Evolutionary conservation across 2,888 invertebrate genomes (phyloP).

Genomic region (Asteroscopus sphinx): DNA sequence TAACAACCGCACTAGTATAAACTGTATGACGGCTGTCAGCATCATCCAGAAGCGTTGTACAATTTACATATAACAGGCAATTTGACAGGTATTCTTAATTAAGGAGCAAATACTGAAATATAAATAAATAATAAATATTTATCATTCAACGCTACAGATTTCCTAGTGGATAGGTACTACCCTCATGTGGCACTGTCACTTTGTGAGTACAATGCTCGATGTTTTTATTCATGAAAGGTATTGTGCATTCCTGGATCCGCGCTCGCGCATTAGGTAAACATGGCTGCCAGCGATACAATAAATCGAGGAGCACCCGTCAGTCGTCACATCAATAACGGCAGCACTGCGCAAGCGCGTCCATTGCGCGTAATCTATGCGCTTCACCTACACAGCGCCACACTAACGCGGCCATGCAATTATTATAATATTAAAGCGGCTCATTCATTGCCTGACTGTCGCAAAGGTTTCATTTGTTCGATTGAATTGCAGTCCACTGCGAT

Average conservation of each 20-base stretch:
- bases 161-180: too few relatives aligned
- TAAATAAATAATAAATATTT: too few relatives aligned
- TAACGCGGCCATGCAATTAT: slow-evolving; percentile 40
- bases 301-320: slow-evolving; percentile 45
- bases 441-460: slow-evolving; percentile 9
- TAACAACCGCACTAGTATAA: too few relatives aligned
- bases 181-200: not conserved
- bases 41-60: too few relatives aligned
- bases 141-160: too few relatives aligned
- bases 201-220: not conserved
- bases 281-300: slow-evolving; percentile 35
- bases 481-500: not conserved
- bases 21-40: too few relatives aligned
- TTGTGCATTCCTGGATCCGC: slow-evolving; percentile 2
- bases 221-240: not conserved
- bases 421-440: slow-evolving; percentile 50
- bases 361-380: slow-evolving; percentile 53
- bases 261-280: slow-evolving; percentile 34
- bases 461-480: not conserved
- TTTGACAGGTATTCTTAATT: too few relatives aligned
- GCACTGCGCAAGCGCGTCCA: slow-evolving; percentile 41
- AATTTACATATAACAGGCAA: too few relatives aligned
- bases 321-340: slow-evolving; percentile 53
- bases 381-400: slow-evolving; percentile 39
- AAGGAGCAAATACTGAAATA: too few relatives aligned